Evolutionary conservation across 1,140 invertebrate species (phyloP), one percentile per base, ranked within the genome.

Genomic region (Drosophila virilis): DNA sequence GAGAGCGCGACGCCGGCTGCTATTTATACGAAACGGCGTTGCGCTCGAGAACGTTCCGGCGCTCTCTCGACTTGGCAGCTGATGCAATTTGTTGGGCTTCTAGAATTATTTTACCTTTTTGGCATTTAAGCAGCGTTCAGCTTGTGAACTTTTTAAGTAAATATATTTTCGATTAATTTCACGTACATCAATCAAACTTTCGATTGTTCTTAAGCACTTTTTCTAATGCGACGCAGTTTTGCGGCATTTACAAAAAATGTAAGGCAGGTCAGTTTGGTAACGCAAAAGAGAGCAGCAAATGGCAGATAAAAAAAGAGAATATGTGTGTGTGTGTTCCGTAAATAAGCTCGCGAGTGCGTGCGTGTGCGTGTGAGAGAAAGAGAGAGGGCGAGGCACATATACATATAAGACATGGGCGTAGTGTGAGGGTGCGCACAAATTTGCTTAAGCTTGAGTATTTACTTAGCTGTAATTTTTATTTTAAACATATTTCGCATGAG

Each of bases 11-110:
- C 0, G 40, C 5, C 17, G 46, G 7, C 54, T 32, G 65, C 55
- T 83, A 84, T 88, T 89, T 88, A 88, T 89, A 88, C 67, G 15
- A 0, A 28, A 10, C n/a, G 35, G 1, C 10, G 7, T 12, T 0
- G n/a, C 6, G 12, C 1, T 59, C 67, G 71, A 78, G 79, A 84
- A 83, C 7, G 13, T 48, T 58, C 84, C 22, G 32, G 79, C 61
- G 12, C 35, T 77, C 64, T 89, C 84, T 80, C 54, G 54, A 51
- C 6, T 61, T 28, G 42, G 22, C 67, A 52, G 38, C 79, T 86
- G 84, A 79, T 82, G 79, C 65, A 86, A 83, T 82, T 70, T 54
- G 58, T n/a, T 35, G 12, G 22, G 37, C 48, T 9, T 22, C 7
- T 48, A 58, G 70, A 65, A 71, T 71, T 74, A 43, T 57, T 42